Conservation (phyloP, 2,113 vertebrate genomes). For the Paedocypris sp. region DNA sequence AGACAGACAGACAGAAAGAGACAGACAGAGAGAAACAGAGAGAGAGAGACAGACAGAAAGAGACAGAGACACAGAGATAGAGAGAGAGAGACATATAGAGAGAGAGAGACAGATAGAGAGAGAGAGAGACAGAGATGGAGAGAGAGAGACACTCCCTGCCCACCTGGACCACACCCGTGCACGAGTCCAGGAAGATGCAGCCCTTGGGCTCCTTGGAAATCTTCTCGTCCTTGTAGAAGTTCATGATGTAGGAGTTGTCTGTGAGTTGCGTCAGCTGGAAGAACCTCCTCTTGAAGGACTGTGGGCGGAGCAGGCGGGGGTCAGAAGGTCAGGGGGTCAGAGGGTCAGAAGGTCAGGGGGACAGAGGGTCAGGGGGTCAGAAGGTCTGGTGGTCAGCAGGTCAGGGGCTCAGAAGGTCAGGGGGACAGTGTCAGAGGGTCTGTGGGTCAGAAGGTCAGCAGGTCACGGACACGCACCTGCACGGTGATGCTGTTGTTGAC, state of each 20-base stretch:
- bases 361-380: background rate
- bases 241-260: constrained; percentile 98
- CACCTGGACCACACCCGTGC: constrained; percentile 93
- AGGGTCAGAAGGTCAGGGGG: background rate
- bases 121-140: too few species aligned
- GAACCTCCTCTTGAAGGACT: constrained; percentile 97
- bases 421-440: background rate
- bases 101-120: too few species aligned
- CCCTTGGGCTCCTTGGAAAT: constrained; percentile 98
- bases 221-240: constrained; percentile 99
- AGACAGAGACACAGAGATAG: too few species aligned
- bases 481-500: constrained; percentile 97
- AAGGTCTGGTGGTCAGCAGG: background rate
- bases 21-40: too few species aligned
- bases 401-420: background rate
- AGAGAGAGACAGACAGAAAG: too few species aligned
- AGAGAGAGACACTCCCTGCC: too few species aligned
- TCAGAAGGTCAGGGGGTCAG: background rate
- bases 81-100: too few species aligned
- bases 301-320: too few species aligned
- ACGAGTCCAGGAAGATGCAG: constrained; percentile 97
- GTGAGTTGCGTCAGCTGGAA: constrained; percentile 95
- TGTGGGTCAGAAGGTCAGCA: background rate
- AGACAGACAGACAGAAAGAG: too few species aligned
- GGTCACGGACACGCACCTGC: constrained; percentile 66